Conservation (phyloP, 2,888 invertebrate genomes). For the Oligia latruncula region DNA sequence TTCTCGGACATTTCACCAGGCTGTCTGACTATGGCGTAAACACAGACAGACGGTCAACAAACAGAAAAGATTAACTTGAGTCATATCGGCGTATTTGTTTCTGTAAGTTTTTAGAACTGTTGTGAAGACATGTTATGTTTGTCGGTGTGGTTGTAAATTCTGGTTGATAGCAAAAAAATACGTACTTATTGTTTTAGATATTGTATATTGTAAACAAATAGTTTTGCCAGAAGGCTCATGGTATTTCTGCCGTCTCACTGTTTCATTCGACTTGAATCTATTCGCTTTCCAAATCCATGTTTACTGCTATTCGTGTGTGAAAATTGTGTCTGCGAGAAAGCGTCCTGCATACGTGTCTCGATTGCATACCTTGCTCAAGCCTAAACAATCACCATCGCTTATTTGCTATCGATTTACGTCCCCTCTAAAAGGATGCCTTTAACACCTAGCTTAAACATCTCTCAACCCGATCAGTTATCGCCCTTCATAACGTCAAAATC, state of each 20-base stretch:
- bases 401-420: not conserved
- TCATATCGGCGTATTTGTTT: conserved; percentile 47
- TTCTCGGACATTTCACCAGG: conserved; percentile 48
- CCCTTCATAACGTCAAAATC: conserved; percentile 4
- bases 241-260: conserved; percentile 6
- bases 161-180: conserved; percentile 11
- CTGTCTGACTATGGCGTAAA: conserved; percentile 30
- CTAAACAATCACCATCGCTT: conserved; percentile 15
- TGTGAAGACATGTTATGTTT: conserved; percentile 17
- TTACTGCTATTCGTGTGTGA: conserved; percentile 38
- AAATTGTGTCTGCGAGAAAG: conserved; percentile 33
- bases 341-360: conserved; percentile 10
- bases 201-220: conserved; percentile 41
- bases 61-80: conserved; percentile 33
- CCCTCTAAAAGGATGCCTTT: not conserved
- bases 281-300: conserved; percentile 23
- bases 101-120: conserved; percentile 35
- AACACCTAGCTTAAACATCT: conserved; percentile 1
- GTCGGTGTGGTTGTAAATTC: conserved; percentile 28
- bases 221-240: not conserved
- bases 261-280: not conserved
- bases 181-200: conserved; percentile 18
- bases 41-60: conserved; percentile 51
- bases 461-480: not conserved
- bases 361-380: conserved; percentile 5